phyloP scores from a whole-genome alignment of 2,888 invertebrate species.

The Heliconius hortense region DNA sequence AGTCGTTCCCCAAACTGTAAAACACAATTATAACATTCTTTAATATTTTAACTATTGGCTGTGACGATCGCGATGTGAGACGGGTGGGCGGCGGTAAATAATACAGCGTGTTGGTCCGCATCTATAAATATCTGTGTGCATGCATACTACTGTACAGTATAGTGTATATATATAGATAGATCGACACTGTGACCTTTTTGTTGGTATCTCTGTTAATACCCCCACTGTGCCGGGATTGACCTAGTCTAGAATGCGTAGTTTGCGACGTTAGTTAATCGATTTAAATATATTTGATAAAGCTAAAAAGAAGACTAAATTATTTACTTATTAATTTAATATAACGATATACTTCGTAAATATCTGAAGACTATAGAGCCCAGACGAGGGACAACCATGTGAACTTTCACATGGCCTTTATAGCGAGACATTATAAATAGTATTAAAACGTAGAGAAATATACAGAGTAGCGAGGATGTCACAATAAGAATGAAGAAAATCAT shows the following conservation, averaged over 20 bases:
- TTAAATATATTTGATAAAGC: too few relatives aligned
- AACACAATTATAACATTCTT: background rate
- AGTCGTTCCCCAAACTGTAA: background rate
- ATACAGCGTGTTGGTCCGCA: conserved; percentile 68
- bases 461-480: too few relatives aligned
- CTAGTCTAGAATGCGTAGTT: conserved; percentile 28
- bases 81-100: conserved; percentile 62
- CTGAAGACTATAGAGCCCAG: background rate
- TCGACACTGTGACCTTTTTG: conserved; percentile 65
- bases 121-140: conserved; percentile 66
- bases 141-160: background rate
- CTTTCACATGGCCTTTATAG: conserved; percentile 18
- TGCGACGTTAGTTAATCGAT: too few relatives aligned
- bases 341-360: background rate
- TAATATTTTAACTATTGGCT: conserved; percentile 12
- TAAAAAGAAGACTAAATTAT: too few relatives aligned
- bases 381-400: conserved; percentile 32
- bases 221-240: conserved; percentile 31
- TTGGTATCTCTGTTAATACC: conserved; percentile 46
- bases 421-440: too few relatives aligned
- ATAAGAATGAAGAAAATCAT: too few relatives aligned
- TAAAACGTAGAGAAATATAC: too few relatives aligned
- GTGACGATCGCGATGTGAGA: conserved; percentile 39
- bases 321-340: too few relatives aligned
- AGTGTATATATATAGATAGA: conserved; percentile 49